Evolutionary conservation across 2,888 invertebrate genomes (phyloP).

Genomic region (Gastrophysa polygoni): DNA sequence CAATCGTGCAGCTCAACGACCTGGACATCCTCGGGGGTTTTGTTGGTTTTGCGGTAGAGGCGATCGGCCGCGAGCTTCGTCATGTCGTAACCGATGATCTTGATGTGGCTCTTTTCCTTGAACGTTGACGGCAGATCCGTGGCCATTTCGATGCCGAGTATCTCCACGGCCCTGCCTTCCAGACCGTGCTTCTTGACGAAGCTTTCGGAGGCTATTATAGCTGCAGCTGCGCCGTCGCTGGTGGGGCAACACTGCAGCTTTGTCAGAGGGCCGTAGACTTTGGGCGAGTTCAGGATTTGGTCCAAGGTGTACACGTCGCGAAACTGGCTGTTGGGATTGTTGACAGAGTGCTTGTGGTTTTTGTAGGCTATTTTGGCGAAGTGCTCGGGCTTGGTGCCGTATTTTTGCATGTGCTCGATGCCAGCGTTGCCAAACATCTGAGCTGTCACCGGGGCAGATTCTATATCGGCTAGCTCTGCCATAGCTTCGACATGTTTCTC

Average conservation of each 20-base stretch:
- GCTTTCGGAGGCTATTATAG: conserved; percentile 86
- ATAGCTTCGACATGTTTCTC: conserved; percentile 87
- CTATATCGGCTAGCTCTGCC: conserved; percentile 81
- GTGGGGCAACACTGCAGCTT: conserved; percentile 98
- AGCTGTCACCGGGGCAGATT: conserved; percentile 85
- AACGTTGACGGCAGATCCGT: conserved; percentile 91
- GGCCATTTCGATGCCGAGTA: conserved; percentile 95
- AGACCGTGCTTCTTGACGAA: conserved; percentile 86
- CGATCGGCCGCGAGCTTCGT: conserved; percentile 80
- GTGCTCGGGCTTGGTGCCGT: conserved; percentile 90
- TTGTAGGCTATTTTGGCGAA: conserved; percentile 98
- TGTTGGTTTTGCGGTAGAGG: conserved; percentile 75
- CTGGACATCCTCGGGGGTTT: conserved; percentile 82
- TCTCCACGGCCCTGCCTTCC: conserved; percentile 89
- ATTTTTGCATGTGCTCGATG: conserved; percentile 93
- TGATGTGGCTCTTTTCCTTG: conserved; percentile 78
- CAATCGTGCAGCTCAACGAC: conserved; percentile 98
- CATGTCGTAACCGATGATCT: conserved; percentile 92
- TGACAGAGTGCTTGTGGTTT: conserved; percentile 95
- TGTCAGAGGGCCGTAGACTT: conserved; percentile 89
- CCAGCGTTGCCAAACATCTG: conserved; percentile 98
- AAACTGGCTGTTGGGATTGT: conserved; percentile 97
- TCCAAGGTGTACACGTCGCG: conserved; percentile 89
- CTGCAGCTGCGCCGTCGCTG: conserved; percentile 97
- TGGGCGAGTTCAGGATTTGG: conserved; percentile 87